phyloP scores from a whole-genome alignment of 2,888 invertebrate genomes.

The Campoplex capitator region DNA sequence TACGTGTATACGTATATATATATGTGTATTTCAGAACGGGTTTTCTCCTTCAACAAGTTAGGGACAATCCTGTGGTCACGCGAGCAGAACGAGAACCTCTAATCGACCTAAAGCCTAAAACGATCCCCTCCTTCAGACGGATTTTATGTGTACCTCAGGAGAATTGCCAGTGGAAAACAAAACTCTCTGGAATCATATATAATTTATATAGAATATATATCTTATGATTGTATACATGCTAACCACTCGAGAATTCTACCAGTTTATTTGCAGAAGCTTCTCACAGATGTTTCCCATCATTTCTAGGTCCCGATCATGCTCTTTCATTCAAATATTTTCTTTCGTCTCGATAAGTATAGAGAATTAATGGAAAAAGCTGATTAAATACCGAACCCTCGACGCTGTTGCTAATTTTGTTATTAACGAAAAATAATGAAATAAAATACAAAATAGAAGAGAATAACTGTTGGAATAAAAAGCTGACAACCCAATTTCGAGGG shows the following conservation, averaged over 20 bases:
- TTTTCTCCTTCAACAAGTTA: conserved; percentile 25
- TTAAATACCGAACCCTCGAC: background rate
- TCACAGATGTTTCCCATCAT: conserved; percentile 2
- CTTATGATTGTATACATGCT: conserved; percentile 4
- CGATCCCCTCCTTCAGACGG: conserved; percentile 54
- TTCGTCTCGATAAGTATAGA: background rate
- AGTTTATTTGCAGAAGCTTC: conserved; percentile 9
- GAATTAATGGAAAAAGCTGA: background rate
- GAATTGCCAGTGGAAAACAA: conserved; percentile 68
- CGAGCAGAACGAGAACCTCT: conserved; percentile 75
- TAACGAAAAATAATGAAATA: background rate
- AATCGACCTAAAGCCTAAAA: conserved; percentile 71
- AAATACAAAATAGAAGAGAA: background rate
- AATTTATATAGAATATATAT: background rate
- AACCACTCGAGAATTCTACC: conserved; percentile 1
- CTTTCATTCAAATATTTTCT: background rate
- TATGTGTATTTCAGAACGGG: background rate
- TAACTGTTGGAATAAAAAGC: background rate
- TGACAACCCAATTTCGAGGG: background rate
- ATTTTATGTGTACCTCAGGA: conserved; percentile 72
- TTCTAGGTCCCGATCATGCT: background rate
- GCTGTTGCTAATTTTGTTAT: background rate
- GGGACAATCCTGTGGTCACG: conserved; percentile 69
- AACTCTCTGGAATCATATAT: conserved; percentile 2
- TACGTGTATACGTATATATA: background rate